phyloP scores from a whole-genome alignment of 92 coral and sea anemone genomes.

The Zoanthus gigantus region DNA sequence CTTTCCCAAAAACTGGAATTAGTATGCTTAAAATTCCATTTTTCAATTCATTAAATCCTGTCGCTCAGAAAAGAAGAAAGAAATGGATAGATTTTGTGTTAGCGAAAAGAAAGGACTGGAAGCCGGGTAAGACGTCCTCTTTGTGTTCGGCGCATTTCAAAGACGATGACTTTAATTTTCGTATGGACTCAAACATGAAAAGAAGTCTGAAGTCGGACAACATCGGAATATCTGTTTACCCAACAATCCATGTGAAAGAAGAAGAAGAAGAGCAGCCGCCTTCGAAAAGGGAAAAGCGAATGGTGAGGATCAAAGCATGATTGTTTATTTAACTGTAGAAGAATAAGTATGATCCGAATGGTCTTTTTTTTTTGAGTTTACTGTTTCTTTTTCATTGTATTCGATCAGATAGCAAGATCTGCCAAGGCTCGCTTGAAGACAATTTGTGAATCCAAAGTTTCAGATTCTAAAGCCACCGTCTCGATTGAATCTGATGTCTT shows the following conservation, averaged over 20 bases:
- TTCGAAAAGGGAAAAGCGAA: conserved; percentile 50
- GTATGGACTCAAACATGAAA: conserved; percentile 54
- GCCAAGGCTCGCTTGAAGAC: conserved; percentile 21
- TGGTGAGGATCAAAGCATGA: conserved; percentile 29
- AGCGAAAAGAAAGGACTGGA: conserved; percentile 50
- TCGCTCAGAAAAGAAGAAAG: conserved; percentile 28
- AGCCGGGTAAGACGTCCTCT: conserved; percentile 53
- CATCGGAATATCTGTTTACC: conserved; percentile 47
- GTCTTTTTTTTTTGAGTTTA: neutral
- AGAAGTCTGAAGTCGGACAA: conserved; percentile 50
- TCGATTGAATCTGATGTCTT: neutral
- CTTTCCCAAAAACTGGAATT: neutral
- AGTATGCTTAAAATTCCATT: conserved; percentile 27
- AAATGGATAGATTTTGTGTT: conserved; percentile 41
- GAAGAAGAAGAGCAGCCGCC: conserved; percentile 46
- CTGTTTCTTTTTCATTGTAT: neutral
- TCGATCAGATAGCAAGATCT: conserved; percentile 19
- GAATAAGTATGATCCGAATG: neutral
- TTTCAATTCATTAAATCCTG: neutral
- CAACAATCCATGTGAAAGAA: conserved; percentile 42
- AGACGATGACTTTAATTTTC: conserved; percentile 52
- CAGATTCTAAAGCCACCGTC: conserved; percentile 22
- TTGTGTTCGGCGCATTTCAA: conserved; percentile 51
- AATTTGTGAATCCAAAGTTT: neutral
- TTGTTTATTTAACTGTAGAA: neutral